Percentiles rank a stretch among this genome's conserved stretches.
Conservation (phyloP, 2,797 vertebrate genomes). For the Leptoclinus maculatus region DNA sequence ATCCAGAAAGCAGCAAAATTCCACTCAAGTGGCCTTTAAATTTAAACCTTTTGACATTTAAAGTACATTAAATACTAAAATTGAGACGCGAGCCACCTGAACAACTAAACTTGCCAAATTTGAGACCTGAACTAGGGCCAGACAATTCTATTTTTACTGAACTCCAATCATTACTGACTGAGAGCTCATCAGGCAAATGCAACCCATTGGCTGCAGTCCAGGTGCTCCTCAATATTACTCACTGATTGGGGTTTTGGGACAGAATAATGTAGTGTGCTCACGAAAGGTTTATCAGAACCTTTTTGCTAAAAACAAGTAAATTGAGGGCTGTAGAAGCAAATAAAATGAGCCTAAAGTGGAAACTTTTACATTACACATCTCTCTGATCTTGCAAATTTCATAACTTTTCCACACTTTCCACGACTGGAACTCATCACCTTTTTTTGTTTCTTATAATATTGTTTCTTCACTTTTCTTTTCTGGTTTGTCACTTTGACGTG, state of each 20-base stretch:
- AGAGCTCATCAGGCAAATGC: background rate
- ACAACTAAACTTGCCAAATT: background rate
- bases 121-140: background rate
- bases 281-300: too few species aligned
- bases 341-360: too few species aligned
- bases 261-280: too few species aligned
- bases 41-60: background rate
- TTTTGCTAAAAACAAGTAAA: too few species aligned
- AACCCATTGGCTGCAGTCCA: too few species aligned
- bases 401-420: background rate
- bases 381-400: too few species aligned
- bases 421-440: background rate
- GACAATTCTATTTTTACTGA: background rate
- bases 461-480: background rate
- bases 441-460: background rate
- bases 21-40: background rate
- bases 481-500: background rate
- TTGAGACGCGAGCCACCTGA: background rate
- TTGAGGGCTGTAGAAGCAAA: too few species aligned
- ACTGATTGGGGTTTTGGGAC: too few species aligned
- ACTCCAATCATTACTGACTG: background rate
- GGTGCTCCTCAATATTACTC: background rate
- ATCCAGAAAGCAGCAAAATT: background rate
- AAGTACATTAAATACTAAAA: background rate
- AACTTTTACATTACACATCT: background rate